Conservation (phyloP, 2,888 invertebrate species). For the Exocentrus adspersus region DNA sequence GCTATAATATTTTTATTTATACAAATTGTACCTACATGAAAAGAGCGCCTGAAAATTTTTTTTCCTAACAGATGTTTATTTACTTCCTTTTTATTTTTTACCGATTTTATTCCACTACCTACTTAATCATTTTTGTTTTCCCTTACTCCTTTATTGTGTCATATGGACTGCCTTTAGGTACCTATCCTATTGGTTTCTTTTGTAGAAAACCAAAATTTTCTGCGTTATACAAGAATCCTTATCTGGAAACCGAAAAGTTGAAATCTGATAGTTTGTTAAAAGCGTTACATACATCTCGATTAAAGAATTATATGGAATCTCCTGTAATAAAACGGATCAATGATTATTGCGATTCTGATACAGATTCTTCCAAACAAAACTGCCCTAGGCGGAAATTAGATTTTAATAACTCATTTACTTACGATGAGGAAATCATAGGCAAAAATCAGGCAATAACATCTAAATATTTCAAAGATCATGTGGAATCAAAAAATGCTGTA, state of each 20-base stretch:
- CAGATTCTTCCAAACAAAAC: no score
- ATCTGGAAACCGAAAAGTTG: slow-evolving; percentile 35
- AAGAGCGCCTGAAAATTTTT: no score
- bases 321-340: slow-evolving; percentile 49
- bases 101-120: no score
- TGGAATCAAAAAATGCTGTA: background rate
- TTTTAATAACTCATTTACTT: slow-evolving; percentile 37
- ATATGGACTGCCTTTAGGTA: no score
- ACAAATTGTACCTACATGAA: no score
- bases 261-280: slow-evolving; percentile 42
- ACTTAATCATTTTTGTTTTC: no score
- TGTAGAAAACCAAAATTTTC: slow-evolving; percentile 47
- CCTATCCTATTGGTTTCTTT: no score
- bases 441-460: slow-evolving; percentile 15
- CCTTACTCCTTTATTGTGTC: no score
- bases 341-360: slow-evolving; percentile 54
- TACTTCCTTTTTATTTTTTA: no score
- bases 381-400: slow-evolving; percentile 38
- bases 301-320: slow-evolving; percentile 44
- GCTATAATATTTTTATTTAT: no score
- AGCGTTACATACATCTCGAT: slow-evolving; percentile 43
- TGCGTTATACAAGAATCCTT: slow-evolving; percentile 46
- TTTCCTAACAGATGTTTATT: no score
- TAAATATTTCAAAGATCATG: slow-evolving; percentile 27
- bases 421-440: background rate